Conservation (phyloP, 1,140 invertebrate species). For the Dendroctonus valens region DNA sequence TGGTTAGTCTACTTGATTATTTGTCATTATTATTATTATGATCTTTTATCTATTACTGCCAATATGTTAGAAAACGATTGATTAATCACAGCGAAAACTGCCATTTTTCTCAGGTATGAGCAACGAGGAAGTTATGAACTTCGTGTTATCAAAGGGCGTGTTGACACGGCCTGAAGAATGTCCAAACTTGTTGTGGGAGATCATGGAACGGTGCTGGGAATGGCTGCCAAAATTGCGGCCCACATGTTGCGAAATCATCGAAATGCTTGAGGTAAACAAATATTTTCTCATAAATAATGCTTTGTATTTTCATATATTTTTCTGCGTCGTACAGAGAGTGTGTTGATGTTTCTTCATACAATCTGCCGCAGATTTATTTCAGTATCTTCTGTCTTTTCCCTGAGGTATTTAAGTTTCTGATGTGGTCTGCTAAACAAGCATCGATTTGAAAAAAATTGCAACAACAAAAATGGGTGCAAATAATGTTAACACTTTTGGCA, state of each 20-base stretch:
- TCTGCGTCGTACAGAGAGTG: background rate
- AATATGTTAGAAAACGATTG: background rate
- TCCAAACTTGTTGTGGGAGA: constrained; percentile 51
- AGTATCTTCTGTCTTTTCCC: too few relatives aligned
- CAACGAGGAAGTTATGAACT: constrained; percentile 66
- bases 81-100: background rate
- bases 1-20: constrained; percentile 54
- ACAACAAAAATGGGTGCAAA: too few relatives aligned
- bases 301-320: background rate
- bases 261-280: constrained; percentile 53
- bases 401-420: too few relatives aligned
- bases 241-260: constrained; percentile 78
- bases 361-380: too few relatives aligned
- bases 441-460: too few relatives aligned
- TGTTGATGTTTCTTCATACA: too few relatives aligned
- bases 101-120: constrained; percentile 46
- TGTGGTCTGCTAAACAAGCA: too few relatives aligned
- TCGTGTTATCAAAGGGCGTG: constrained; percentile 63
- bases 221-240: constrained; percentile 62
- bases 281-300: background rate
- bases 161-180: constrained; percentile 61
- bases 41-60: too few relatives aligned
- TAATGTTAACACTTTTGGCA: too few relatives aligned
- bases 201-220: constrained; percentile 54
- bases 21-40: background rate